Conservation (phyloP, 2,888 invertebrate genomes). For the Exephanes ischioxanthus region DNA sequence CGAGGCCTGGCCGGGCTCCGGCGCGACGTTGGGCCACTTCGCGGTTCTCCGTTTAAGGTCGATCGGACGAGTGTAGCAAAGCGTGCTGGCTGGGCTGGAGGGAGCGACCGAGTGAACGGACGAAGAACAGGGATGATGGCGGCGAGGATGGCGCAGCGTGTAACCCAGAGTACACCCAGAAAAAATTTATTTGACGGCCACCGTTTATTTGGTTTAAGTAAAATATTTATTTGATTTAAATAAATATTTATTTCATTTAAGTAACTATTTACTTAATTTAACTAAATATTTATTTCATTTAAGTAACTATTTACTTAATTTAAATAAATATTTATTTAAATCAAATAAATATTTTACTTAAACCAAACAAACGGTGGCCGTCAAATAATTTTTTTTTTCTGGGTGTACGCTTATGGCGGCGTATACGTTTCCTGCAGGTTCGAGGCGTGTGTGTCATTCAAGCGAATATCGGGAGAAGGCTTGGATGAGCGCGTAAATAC, state of each 20-base stretch:
- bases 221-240: too few species aligned
- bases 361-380: too few species aligned
- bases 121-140: not conserved
- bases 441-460: conserved; percentile 64
- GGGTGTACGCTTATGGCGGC: conserved; percentile 53
- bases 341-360: too few species aligned
- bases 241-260: too few species aligned
- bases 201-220: too few species aligned
- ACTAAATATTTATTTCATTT: too few species aligned
- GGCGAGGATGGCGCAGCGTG: conserved; percentile 23
- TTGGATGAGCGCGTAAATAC: not conserved
- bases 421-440: conserved; percentile 27
- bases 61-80: conserved; percentile 23
- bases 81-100: not conserved
- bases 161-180: conserved; percentile 29
- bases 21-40: conserved; percentile 34
- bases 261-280: too few species aligned
- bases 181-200: too few species aligned
- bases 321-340: too few species aligned
- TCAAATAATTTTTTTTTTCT: too few species aligned
- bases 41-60: conserved; percentile 35
- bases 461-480: conserved; percentile 65
- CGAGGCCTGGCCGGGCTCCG: conserved; percentile 19
- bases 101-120: not conserved
- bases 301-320: too few species aligned